A percentile compares a stretch with the other conserved stretches of the same genome.
These are phyloP conservation scores for Drosophila parthenogenetica DNA, from an alignment of 2,888 invertebrate genomes.

Conservation along the genomic window DNA sequence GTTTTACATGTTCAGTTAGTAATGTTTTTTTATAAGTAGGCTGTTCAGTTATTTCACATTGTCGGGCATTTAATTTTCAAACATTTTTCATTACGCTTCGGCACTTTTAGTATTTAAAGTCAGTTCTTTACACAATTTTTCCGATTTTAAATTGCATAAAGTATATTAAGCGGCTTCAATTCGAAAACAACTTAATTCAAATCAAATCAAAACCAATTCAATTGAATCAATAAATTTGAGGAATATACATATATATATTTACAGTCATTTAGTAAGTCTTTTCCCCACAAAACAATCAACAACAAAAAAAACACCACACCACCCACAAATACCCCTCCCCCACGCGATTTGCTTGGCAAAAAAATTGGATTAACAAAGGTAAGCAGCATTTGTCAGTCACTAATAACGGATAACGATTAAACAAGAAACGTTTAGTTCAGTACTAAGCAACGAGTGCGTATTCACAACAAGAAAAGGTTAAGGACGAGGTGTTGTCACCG, in stretches of 20 bases:
- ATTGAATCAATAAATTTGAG: conserved; percentile 18
- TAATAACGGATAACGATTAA: neutral
- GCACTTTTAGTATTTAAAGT: conserved; percentile 51
- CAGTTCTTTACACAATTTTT: conserved; percentile 25
- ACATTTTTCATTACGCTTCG: conserved; percentile 35
- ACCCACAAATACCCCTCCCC: too few species aligned
- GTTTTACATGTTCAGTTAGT: neutral
- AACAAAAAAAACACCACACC: too few species aligned
- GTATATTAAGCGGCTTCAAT: conserved; percentile 34
- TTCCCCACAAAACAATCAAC: neutral
- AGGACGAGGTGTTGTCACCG: conserved; percentile 28
- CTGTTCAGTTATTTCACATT: conserved; percentile 10
- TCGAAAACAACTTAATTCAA: conserved; percentile 7
- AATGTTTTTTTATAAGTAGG: conserved; percentile 31
- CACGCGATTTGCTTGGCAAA: neutral
- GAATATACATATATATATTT: conserved; percentile 20
- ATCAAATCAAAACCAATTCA: conserved; percentile 5
- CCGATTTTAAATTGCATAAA: conserved; percentile 50
- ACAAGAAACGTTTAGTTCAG: neutral
- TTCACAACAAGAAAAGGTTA: neutral
- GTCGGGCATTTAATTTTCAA: conserved; percentile 5
- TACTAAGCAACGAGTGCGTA: neutral
- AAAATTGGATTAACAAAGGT: conserved; percentile 1
- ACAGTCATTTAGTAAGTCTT: conserved; percentile 7
- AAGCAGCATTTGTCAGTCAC: neutral